A percentile compares a stretch with the other conserved stretches of the same genome.
Evolutionary conservation across 2,888 invertebrate species (phyloP).

Genomic region (Invenusta paracnida): DNA sequence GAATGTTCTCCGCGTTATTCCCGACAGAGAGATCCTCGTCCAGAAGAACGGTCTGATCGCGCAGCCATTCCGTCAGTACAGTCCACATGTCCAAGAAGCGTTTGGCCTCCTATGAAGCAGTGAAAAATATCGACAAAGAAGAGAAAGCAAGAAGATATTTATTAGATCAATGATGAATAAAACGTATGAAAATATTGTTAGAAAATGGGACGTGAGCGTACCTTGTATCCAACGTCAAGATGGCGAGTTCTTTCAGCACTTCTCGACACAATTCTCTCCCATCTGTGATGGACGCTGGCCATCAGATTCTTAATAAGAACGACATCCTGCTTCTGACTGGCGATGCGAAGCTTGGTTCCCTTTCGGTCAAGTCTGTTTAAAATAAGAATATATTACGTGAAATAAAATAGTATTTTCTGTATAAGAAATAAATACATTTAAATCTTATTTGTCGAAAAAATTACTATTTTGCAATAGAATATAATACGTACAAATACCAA

Average conservation of each 20-base stretch:
- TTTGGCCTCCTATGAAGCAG: conserved; percentile 69
- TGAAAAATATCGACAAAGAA: background rate
- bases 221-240: conserved; percentile 84
- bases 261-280: conserved; percentile 88
- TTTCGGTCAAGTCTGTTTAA: conserved; percentile 92
- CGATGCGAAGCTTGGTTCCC: conserved; percentile 94
- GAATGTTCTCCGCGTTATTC: conserved; percentile 35
- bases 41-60: conserved; percentile 56
- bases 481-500: background rate
- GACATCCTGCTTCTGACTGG: conserved; percentile 96
- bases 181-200: background rate
- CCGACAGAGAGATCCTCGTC: conserved; percentile 66
- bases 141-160: background rate
- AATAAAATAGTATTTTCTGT: background rate
- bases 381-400: background rate
- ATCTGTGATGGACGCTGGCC: conserved; percentile 87
- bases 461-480: background rate
- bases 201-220: conserved; percentile 32
- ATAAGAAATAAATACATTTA: background rate
- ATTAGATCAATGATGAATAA: background rate
- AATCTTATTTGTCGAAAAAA: background rate
- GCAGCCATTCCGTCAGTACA: conserved; percentile 78
- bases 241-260: conserved; percentile 83
- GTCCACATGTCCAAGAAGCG: conserved; percentile 84
- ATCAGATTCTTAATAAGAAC: conserved; percentile 90